phyloP scores from a whole-genome alignment of 2,797 vertebrate genomes.

The Argyrosomus regius region DNA sequence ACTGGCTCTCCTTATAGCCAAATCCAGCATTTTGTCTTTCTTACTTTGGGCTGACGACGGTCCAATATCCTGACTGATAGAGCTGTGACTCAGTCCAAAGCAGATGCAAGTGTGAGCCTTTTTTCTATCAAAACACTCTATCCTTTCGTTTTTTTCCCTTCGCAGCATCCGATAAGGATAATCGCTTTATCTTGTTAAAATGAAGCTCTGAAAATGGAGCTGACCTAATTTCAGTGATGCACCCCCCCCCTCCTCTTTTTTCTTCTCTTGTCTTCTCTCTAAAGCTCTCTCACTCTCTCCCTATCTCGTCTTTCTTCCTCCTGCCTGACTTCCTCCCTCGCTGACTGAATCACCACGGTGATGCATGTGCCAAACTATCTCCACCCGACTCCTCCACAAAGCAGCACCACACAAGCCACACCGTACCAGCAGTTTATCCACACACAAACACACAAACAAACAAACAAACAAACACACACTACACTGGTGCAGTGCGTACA shows the following conservation, averaged over 20 bases:
- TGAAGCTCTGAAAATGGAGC: slow-evolving; percentile 79
- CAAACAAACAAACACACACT: slow-evolving; percentile 3
- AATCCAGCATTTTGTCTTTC: slow-evolving; percentile 43
- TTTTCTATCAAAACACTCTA: slow-evolving; percentile 36
- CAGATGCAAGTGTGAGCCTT: slow-evolving; percentile 50
- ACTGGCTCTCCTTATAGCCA: slow-evolving; percentile 19
- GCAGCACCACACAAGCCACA: slow-evolving; percentile 63
- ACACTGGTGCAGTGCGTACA: slow-evolving; percentile 42
- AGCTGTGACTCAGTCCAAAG: slow-evolving; percentile 47
- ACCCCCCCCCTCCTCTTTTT: slow-evolving; percentile 37
- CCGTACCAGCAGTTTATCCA: slow-evolving; percentile 59
- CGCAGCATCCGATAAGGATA: slow-evolving; percentile 67
- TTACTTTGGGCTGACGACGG: slow-evolving; percentile 30
- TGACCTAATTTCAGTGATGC: slow-evolving; percentile 83
- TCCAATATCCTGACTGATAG: slow-evolving; percentile 40
- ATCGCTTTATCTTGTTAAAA: slow-evolving; percentile 75
- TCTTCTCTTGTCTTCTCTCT: slow-evolving; percentile 66
- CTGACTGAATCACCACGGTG: slow-evolving; percentile 83
- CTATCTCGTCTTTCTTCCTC: slow-evolving; percentile 58
- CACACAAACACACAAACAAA: slow-evolving; percentile 46
- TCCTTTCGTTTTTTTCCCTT: slow-evolving; percentile 38
- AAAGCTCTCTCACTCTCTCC: slow-evolving; percentile 29
- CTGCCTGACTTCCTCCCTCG: slow-evolving; percentile 80
- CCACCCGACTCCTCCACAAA: slow-evolving; percentile 80
- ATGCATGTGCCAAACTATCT: slow-evolving; percentile 81